Evolutionary conservation across 2,113 vertebrate species (phyloP).

Genomic region (Columba janthina): DNA sequence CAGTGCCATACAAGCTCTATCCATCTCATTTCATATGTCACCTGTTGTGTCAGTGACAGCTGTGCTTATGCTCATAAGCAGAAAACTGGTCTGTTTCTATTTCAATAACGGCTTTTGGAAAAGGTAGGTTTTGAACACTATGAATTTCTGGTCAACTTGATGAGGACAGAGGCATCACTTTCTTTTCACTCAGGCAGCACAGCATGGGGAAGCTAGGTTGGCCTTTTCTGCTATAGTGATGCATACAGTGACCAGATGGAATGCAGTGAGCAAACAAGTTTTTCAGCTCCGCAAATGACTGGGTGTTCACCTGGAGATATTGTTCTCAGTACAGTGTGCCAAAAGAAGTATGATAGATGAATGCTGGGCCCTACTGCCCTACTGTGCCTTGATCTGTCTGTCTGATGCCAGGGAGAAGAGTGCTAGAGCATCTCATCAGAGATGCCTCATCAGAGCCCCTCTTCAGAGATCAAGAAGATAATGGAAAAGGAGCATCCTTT

Average conservation of each 20-base stretch:
- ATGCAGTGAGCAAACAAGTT: slow-evolving; percentile 25
- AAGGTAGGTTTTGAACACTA: neutral
- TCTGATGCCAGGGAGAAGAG: neutral
- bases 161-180: neutral
- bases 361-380: neutral
- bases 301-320: neutral
- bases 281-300: slow-evolving; percentile 48
- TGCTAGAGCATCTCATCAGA: neutral
- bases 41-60: neutral
- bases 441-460: neutral
- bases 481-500: neutral
- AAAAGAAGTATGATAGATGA: neutral
- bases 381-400: neutral
- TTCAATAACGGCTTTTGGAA: neutral
- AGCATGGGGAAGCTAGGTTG: neutral
- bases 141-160: neutral
- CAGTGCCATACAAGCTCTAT: neutral
- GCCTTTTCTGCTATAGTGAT: slow-evolving; percentile 15
- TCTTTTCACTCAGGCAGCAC: neutral
- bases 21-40: neutral
- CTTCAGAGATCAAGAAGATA: neutral
- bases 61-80: neutral
- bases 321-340: neutral
- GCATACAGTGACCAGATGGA: neutral
- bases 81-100: neutral